Percentiles rank a stretch among this genome's conserved stretches.
These are phyloP conservation scores for Trichacis sp. DNA, from an alignment of 2,888 invertebrate genomes.

Conservation along the genomic window DNA sequence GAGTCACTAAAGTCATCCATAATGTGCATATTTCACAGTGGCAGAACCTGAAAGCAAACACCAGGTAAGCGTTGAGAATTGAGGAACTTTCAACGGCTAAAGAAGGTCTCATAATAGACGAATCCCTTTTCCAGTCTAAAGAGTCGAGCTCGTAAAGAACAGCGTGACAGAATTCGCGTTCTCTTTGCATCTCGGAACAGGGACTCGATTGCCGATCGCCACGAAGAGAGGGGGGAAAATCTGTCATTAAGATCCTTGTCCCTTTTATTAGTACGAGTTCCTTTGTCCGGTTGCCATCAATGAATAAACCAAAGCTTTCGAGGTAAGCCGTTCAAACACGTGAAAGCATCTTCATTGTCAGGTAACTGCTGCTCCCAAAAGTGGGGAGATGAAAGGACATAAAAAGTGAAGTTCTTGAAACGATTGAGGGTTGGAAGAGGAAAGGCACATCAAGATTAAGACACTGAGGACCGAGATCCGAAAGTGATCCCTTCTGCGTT, in stretches of 20 bases:
- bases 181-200: constrained; percentile 43
- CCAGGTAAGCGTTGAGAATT: constrained; percentile 13
- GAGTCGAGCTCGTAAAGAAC: constrained; percentile 41
- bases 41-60: background rate
- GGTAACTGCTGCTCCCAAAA: constrained; percentile 31
- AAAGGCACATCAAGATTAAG: constrained; percentile 41
- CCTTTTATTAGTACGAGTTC: constrained; percentile 38
- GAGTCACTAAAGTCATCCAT: too few species aligned
- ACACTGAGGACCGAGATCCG: constrained; percentile 21
- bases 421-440: constrained; percentile 35
- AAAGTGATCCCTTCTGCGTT: constrained; percentile 13
- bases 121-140: too few species aligned
- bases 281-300: constrained; percentile 47
- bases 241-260: constrained; percentile 62
- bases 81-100: constrained; percentile 14
- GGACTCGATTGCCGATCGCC: constrained; percentile 48
- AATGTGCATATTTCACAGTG: background rate
- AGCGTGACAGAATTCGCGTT: constrained; percentile 29
- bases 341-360: constrained; percentile 29
- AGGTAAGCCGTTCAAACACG: constrained; percentile 33
- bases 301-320: constrained; percentile 48
- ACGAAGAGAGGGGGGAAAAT: constrained; percentile 39
- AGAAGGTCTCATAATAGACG: constrained; percentile 25
- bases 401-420: constrained; percentile 28
- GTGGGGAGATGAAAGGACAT: constrained; percentile 20